Conservation (phyloP, 2,113 vertebrate species). For the Telmatochromis sp. region DNA sequence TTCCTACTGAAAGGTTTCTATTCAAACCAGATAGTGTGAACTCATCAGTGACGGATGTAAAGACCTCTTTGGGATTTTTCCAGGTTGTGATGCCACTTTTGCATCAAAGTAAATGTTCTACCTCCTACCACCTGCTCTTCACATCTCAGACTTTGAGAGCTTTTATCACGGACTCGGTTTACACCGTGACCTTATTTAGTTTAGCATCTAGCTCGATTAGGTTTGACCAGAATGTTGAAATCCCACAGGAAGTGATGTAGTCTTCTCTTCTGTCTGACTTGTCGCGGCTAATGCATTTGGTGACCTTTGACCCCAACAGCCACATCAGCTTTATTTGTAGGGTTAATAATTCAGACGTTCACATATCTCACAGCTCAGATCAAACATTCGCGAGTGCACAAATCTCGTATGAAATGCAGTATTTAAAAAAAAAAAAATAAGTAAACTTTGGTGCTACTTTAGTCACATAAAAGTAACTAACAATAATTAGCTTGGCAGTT, state of each 20-base stretch:
- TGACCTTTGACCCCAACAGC: conserved; percentile 34
- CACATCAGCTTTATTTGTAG: conserved; percentile 30
- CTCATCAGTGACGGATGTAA: not conserved
- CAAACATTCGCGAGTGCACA: not conserved
- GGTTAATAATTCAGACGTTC: not conserved
- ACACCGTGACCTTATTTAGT: not conserved
- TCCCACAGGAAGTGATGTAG: not conserved
- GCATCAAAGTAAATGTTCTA: not conserved
- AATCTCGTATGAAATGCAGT: not conserved
- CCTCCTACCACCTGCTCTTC: not conserved
- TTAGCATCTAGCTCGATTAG: not conserved
- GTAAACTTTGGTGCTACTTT: not conserved
- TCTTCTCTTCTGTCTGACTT: not conserved
- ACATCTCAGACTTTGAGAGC: not conserved
- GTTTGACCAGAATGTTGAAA: not conserved
- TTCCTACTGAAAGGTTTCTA: not conserved
- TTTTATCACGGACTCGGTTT: not conserved
- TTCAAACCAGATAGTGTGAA: not conserved
- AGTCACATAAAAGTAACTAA: not conserved
- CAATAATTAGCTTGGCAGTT: not conserved
- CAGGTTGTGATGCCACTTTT: not conserved
- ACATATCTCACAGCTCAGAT: not conserved
- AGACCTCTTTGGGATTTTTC: not conserved
- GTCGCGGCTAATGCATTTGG: not conserved
- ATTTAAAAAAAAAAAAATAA: fast-evolving